These are phyloP conservation scores for Rapana venosa DNA, from an alignment of 2,888 invertebrate genomes.

Conservation along the genomic window DNA sequence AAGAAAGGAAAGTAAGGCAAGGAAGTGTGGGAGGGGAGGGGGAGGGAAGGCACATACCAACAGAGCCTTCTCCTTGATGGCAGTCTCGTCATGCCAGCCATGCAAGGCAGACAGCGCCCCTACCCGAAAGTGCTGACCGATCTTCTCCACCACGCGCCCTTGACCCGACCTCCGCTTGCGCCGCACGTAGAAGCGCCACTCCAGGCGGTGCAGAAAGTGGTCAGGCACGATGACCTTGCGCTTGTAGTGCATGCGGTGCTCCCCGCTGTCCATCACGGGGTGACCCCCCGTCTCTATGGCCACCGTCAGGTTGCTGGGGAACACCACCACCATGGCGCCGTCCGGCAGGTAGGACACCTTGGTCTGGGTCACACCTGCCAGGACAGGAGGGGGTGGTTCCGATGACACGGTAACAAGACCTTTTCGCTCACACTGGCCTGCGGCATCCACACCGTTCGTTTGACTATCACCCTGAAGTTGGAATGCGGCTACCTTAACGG, in stretches of 20 bases:
- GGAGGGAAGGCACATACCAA: conserved; percentile 67
- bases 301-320: conserved; percentile 81
- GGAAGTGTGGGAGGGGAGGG: neutral
- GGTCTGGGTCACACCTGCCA: conserved; percentile 70
- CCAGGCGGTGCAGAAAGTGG: conserved; percentile 86
- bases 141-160: conserved; percentile 62
- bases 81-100: conserved; percentile 70
- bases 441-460: no score
- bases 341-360: conserved; percentile 76
- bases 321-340: conserved; percentile 76
- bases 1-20: neutral
- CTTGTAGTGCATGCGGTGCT: conserved; percentile 75
- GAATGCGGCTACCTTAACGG: no score
- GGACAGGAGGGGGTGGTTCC: no score
- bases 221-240: conserved; percentile 75
- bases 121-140: conserved; percentile 76
- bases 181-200: conserved; percentile 95
- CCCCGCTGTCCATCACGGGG: conserved; percentile 85
- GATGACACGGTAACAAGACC: no score
- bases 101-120: conserved; percentile 72
- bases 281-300: conserved; percentile 95
- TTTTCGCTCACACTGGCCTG: no score
- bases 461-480: no score
- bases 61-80: conserved; percentile 74
- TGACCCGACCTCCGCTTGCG: conserved; percentile 79